Evolutionary conservation across 1,140 invertebrate genomes (phyloP).

Genomic region (Cyclargus thomasi): DNA sequence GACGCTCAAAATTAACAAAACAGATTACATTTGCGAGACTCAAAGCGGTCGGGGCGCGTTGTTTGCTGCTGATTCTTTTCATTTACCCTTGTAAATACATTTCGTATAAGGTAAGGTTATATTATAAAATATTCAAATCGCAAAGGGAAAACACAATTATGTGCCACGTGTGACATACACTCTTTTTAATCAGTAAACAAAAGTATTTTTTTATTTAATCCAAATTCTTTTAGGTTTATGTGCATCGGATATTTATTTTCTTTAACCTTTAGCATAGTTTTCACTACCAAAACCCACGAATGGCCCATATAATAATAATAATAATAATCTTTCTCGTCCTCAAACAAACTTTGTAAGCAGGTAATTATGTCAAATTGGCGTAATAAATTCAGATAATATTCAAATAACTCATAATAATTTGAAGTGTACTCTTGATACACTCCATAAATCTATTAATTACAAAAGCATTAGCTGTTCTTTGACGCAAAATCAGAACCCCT

Average conservation of each 20-base stretch:
- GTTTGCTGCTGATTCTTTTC: constrained; percentile 56
- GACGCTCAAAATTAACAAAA: constrained; percentile 64
- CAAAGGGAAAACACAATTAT: background rate
- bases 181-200: background rate
- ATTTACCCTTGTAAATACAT: constrained; percentile 32
- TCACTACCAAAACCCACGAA: no score
- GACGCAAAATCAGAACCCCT: constrained; percentile 11
- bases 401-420: constrained; percentile 13
- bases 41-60: constrained; percentile 47
- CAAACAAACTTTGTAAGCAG: constrained; percentile 8
- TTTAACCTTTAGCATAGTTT: no score
- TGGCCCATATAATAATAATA: no score
- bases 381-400: constrained; percentile 15
- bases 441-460: constrained; percentile 15
- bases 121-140: background rate
- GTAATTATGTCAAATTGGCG: background rate
- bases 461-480: constrained; percentile 16
- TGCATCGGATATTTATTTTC: no score
- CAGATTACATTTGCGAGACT: constrained; percentile 56
- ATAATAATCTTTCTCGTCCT: background rate
- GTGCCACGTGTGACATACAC: background rate
- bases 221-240: background rate
- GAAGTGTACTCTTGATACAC: background rate
- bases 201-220: background rate
- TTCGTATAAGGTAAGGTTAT: constrained; percentile 21